Conservation (phyloP, 2,797 vertebrate species). For the Spea hammondii region DNA sequence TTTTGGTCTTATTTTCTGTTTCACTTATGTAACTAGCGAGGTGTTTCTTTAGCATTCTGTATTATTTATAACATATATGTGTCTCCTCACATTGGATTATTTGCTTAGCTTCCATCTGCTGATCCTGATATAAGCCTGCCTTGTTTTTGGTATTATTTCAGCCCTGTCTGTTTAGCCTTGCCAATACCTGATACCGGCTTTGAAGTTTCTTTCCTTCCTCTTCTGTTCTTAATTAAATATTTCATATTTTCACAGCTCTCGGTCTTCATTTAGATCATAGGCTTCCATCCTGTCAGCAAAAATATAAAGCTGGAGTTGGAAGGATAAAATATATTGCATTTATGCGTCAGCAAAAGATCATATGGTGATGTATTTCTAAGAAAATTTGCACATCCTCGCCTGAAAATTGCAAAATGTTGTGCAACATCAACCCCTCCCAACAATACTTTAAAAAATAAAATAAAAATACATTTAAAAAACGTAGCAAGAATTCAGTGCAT, state of each 20-base stretch:
- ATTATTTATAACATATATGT: not conserved
- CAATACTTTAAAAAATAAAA: no score
- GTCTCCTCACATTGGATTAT: not conserved
- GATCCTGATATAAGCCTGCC: not conserved
- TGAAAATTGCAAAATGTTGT: no score
- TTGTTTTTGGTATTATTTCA: not conserved
- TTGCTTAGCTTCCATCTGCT: not conserved
- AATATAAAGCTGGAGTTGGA: not conserved
- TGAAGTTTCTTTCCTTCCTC: not conserved
- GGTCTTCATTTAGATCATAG: not conserved
- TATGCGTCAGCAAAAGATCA: no score
- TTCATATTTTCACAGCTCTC: not conserved
- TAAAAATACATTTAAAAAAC: no score
- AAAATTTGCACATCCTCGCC: no score
- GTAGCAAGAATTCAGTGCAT: no score
- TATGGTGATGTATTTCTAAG: no score
- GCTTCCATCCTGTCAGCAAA: not conserved
- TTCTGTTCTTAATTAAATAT: not conserved
- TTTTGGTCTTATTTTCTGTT: no score
- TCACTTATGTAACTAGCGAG: not conserved
- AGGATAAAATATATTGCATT: no score
- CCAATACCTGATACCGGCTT: not conserved
- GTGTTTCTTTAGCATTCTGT: not conserved
- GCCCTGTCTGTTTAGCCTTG: not conserved
- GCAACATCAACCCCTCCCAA: no score